phyloP scores from a whole-genome alignment of 2,888 invertebrate genomes.

The Drosophila stalkeri region DNA sequence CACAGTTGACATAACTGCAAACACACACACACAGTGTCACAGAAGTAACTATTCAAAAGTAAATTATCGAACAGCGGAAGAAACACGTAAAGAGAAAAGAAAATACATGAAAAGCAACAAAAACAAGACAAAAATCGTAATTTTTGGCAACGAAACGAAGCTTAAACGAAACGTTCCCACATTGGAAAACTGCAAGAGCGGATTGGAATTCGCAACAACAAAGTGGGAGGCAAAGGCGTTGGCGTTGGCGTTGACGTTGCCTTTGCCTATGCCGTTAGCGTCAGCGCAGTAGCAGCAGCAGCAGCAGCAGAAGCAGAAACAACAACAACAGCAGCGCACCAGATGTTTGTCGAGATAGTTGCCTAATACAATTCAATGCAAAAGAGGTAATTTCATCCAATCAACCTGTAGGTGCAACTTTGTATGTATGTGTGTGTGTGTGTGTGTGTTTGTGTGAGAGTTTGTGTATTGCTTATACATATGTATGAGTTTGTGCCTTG shows the following conservation, averaged over 20 bases:
- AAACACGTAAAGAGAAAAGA: conserved; percentile 39
- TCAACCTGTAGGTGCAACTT: conserved; percentile 54
- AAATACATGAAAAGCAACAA: conserved; percentile 16
- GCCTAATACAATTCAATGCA: conserved; percentile 55
- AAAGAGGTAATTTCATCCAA: conserved; percentile 66
- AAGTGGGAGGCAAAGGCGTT: conserved; percentile 34
- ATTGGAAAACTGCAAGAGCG: conserved; percentile 64
- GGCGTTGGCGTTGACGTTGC: conserved; percentile 50
- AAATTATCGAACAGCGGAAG: conserved; percentile 73
- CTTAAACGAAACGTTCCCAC: conserved; percentile 41
- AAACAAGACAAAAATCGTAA: conserved; percentile 41
- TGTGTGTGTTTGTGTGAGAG: conserved; percentile 18
- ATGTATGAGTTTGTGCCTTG: conserved; percentile 20
- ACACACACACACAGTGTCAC: conserved; percentile 3
- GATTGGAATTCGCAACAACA: conserved; percentile 38
- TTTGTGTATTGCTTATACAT: conserved; percentile 1
- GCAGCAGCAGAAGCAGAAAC: conserved; percentile 11
- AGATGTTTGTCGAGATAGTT: conserved; percentile 70
- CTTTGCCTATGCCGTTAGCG: conserved; percentile 40
- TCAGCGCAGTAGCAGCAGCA: conserved; percentile 24
- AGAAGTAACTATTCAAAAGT: conserved; percentile 40
- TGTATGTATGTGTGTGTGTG: conserved; percentile 12
- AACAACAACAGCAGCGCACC: conserved; percentile 26
- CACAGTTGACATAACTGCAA: conserved; percentile 72
- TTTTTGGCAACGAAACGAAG: conserved; percentile 62